Evolutionary conservation across 2,888 invertebrate genomes (phyloP).

Genomic region (Allacma fusca): DNA sequence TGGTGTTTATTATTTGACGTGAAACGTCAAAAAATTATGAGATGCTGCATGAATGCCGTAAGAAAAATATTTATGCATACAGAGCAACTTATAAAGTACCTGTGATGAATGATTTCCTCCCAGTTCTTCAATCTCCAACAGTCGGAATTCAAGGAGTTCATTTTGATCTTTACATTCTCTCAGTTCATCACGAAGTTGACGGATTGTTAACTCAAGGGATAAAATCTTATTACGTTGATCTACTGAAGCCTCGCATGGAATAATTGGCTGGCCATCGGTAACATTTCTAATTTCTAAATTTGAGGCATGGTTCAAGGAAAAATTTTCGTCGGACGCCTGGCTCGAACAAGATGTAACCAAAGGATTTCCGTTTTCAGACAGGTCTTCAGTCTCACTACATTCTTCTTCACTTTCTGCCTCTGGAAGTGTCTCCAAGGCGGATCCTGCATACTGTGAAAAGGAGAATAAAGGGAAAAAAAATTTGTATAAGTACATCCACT

Average conservation of each 20-base stretch:
- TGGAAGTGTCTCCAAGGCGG: slow-evolving; percentile 59
- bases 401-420: slow-evolving; percentile 56
- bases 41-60: background rate
- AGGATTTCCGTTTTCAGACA: slow-evolving; percentile 39
- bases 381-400: slow-evolving; percentile 46
- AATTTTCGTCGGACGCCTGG: slow-evolving; percentile 34
- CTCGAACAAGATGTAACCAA: slow-evolving; percentile 47
- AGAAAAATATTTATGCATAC: background rate
- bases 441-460: slow-evolving; percentile 53
- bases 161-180: slow-evolving; percentile 80
- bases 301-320: slow-evolving; percentile 34
- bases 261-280: slow-evolving; percentile 29
- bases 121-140: slow-evolving; percentile 75
- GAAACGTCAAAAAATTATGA: background rate
- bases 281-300: slow-evolving; percentile 40
- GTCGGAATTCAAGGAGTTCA: slow-evolving; percentile 80
- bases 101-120: slow-evolving; percentile 35
- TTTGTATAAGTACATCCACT: too few relatives aligned
- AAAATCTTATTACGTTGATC: slow-evolving; percentile 48
- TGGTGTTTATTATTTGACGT: slow-evolving; percentile 1
- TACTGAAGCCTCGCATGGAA: slow-evolving; percentile 28
- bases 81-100: slow-evolving; percentile 23
- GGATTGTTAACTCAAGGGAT: slow-evolving; percentile 57
- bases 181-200: slow-evolving; percentile 71
- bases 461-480: background rate